Evolutionary conservation across 2,113 vertebrate species (phyloP), one percentile per base, ranked within the genome.

Genomic region (Plectropomus leopardus): DNA sequence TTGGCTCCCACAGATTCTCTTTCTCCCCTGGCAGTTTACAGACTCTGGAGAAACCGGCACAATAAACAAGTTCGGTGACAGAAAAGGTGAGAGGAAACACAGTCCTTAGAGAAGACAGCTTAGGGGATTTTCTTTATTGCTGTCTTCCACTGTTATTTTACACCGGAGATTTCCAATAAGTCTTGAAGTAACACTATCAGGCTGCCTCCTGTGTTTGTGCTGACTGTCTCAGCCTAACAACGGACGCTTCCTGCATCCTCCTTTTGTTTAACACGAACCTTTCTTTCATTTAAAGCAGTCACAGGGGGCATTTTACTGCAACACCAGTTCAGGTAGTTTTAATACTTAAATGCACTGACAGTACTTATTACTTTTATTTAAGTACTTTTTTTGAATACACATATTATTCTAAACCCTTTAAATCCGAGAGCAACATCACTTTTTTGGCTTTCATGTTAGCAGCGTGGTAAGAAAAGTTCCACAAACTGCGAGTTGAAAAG

Each of bases 51-150:
- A 75, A 67, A 47, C 19, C 13, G 1, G 15, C 1, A 21, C 61
- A 63, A 64, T 77, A 84, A 84, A 87, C 63, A 87, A 69, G 21
- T 57, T 10, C 72, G 23, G 36, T 80, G 72, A 80, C 76, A 77
- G 63, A 40, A 53, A 47, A 87, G 80, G 80, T 72, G 76, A 76
- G 47, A 47, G 72, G 57, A 70, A 69, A 77, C 60, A 76, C 13
- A 7, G 45, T 73, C 42, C 50, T 23, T 21, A 67, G 48, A 83
- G 71, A 23, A 36, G 50, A 53, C 26, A 19, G 48, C 59, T 54
- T 57, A 40, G 24, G 54, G 47, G 54, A 23, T 68, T 47, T 63
- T 63, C 66, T 76, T 76, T 74, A 76, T 68, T 63, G 24, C 61
- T 58, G 55, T 72, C 47, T 76, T 51, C 50, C 32, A 19, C 47